phyloP scores from a whole-genome alignment of 1,140 invertebrate species.

The Dermatophagoides farinae region DNA sequence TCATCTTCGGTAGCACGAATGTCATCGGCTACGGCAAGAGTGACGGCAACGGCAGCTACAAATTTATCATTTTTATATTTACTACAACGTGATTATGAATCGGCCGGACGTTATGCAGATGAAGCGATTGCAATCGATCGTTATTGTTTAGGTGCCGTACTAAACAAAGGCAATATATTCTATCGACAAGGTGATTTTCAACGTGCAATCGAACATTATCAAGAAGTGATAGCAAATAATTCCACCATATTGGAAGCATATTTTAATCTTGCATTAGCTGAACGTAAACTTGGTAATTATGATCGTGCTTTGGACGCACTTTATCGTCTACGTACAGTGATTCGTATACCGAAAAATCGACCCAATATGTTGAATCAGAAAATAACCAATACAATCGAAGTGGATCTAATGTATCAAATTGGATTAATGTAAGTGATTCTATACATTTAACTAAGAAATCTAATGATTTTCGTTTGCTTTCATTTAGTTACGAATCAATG shows the following conservation, averaged over 20 bases:
- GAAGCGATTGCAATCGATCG: conserved; percentile 50
- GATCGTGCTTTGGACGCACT: conserved; percentile 59
- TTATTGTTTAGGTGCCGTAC: conserved; percentile 59
- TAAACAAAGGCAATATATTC: conserved; percentile 70
- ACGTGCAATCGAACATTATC: conserved; percentile 50
- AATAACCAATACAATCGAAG: conserved; percentile 6
- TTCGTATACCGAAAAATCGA: conserved; percentile 35
- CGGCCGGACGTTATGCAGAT: conserved; percentile 58
- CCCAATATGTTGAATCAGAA: not conserved
- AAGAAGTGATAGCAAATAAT: conserved; percentile 56
- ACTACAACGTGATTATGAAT: conserved; percentile 58
- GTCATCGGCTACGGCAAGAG: conserved; percentile 31
- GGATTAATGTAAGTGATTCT: not conserved
- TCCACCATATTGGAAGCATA: conserved; percentile 66
- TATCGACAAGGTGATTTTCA: conserved; percentile 48
- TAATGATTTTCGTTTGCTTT: not conserved
- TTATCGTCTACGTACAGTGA: conserved; percentile 53
- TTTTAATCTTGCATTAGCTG: conserved; percentile 64
- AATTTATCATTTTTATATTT: conserved; percentile 74
- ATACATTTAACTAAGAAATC: not conserved
- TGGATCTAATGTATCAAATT: conserved; percentile 4
- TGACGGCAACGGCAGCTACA: conserved; percentile 60
- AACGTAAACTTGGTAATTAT: conserved; percentile 44
- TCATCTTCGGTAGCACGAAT: conserved; percentile 18
- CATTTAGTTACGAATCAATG: conserved; percentile 36